Conservation (phyloP, 2,888 invertebrate species). For the Acleris holmiana region DNA sequence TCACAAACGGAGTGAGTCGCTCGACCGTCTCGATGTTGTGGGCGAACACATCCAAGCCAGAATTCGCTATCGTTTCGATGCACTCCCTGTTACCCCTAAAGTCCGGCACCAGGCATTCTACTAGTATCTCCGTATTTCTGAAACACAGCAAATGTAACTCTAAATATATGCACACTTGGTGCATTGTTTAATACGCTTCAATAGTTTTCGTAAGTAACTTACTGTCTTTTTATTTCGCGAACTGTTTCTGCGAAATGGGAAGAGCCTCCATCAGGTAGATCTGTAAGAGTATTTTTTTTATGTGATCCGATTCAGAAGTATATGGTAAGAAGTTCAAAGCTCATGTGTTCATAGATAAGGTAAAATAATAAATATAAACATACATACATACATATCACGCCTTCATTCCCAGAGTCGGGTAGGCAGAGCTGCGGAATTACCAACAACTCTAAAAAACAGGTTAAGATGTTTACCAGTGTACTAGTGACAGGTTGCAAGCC, state of each 20-base stretch:
- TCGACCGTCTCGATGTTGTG: conserved; percentile 99
- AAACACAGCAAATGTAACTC: neutral
- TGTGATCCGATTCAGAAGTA: too few species aligned
- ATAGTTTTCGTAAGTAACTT: conserved; percentile 50
- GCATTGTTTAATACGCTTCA: too few species aligned
- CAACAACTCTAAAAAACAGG: too few species aligned
- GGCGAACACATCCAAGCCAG: conserved; percentile 97
- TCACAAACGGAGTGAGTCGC: conserved; percentile 93
- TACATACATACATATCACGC: too few species aligned
- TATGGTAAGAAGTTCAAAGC: too few species aligned
- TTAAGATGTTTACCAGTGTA: too few species aligned
- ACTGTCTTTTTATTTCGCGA: conserved; percentile 91
- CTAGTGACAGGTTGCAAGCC: too few species aligned
- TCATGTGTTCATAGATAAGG: too few species aligned
- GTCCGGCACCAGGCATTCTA: conserved; percentile 98
- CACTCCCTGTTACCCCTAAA: conserved; percentile 92
- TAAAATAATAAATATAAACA: too few species aligned
- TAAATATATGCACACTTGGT: too few species aligned
- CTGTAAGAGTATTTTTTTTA: conserved; percentile 73
- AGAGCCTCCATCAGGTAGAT: conserved; percentile 97
- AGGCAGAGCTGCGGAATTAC: too few species aligned
- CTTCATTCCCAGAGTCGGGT: too few species aligned
- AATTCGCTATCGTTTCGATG: conserved; percentile 89
- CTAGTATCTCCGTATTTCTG: conserved; percentile 92
- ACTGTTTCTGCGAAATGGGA: conserved; percentile 97